Base-by-base conservation (phyloP, 30 jellyfish, hydroid and myxozoan species). In the Pelagia noctiluca region DNA sequence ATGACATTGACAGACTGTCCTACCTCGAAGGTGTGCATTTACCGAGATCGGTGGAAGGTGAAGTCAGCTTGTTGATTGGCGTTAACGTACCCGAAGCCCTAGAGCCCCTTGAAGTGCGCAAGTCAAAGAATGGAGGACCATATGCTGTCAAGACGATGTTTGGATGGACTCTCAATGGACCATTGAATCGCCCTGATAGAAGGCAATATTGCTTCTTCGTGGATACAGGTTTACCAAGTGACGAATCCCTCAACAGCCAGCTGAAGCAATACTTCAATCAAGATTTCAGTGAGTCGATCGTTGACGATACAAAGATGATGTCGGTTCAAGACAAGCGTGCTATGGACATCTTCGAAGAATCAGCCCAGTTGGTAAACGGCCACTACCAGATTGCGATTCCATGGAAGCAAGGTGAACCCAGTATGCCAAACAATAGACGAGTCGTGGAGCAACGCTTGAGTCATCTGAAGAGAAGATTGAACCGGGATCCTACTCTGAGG, bases 131-230 rank as follows among this genome's bases (percentile, higher is more conserved):
- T 29, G 83, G 85, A 2, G 96, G 85, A 42, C 89, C 89, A 2
- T 85, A 50, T 16, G 96, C 96, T 3, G 87, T 78, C 52, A 50
- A 50, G 29, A 87, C 90, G 19, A 32, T 13, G 68, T 78, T 87
- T 33, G 91, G 91, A 35, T 87, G 91, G 88, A 67, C 89, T 35
- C 0, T 87, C 7, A 70, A 72, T 64, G 96, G 96, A 21, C 91
- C 96, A 49, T 71, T 76, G 57, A 57, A 34, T 23, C 29, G 79
- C 29, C 21, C 12, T 26, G 33, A 53, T 21, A 22, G 69, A 19
- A 1, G 73, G 37, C 30, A 62, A 38, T 18, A 50, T 2, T 2
- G 24, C 79, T 53, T 47, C 2, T 49, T 52, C 21, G 50, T 35
- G 21, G 11, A 24, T 2, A 26, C 76, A n/a, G 19, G 33, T 2